Percentiles rank a stretch among this genome's conserved stretches.
These are phyloP conservation scores for Saxicola maurus DNA, from an alignment of 2,797 vertebrate species.

Conservation along the genomic window DNA sequence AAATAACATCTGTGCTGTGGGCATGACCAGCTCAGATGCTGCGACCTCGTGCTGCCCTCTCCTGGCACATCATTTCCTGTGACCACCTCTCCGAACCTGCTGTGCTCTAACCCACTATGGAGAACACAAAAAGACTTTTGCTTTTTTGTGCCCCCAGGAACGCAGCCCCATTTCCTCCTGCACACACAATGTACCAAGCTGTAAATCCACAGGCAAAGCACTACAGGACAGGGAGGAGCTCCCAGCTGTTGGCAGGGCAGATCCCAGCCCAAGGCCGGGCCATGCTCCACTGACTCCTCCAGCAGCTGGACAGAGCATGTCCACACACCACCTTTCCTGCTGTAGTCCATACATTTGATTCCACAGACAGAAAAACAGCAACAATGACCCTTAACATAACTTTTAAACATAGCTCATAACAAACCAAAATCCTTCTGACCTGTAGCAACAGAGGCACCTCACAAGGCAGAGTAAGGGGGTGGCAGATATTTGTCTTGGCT, in stretches of 20 bases:
- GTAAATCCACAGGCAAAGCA: not conserved
- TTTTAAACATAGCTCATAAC: not conserved
- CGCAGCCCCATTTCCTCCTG: not conserved
- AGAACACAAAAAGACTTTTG: not conserved
- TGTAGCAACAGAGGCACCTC: not conserved
- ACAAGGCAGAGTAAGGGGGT: not conserved
- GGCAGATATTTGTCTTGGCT: not conserved
- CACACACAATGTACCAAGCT: fast-evolving
- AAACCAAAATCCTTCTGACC: not conserved
- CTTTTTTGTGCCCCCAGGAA: not conserved
- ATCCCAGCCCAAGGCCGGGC: not conserved
- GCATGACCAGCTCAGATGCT: not conserved
- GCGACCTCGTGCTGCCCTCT: conserved; percentile 66
- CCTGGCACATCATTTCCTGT: conserved; percentile 19
- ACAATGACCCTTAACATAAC: not conserved
- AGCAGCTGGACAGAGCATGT: not conserved
- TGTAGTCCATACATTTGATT: fast-evolving
- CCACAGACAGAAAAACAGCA: not conserved
- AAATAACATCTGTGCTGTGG: fast-evolving
- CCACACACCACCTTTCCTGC: not conserved
- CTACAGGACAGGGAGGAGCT: not conserved
- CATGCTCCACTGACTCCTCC: not conserved
- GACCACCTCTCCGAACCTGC: fast-evolving
- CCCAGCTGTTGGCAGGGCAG: not conserved
- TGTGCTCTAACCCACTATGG: fast-evolving